A percentile compares a stretch with the other conserved stretches of the same genome.
These are phyloP conservation scores for Mustela lutreola DNA, from an alignment of 2,113 vertebrate genomes.

Conservation along the genomic window DNA sequence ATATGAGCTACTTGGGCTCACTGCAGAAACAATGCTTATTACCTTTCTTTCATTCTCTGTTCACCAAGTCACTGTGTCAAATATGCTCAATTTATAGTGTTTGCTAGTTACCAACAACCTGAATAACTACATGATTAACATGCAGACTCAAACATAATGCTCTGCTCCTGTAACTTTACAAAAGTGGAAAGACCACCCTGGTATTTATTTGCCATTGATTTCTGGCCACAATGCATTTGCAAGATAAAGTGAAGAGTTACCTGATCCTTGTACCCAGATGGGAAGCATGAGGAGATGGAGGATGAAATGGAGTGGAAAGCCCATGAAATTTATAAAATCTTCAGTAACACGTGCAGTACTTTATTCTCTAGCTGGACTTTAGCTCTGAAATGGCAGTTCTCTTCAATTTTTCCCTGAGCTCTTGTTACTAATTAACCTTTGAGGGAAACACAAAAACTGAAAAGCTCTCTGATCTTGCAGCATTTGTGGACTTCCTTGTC, in stretches of 20 bases:
- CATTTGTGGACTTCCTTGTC: neutral
- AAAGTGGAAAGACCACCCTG: neutral
- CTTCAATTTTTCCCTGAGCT: neutral
- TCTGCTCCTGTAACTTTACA: neutral
- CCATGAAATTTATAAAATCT: conserved; percentile 28
- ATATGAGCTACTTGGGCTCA: neutral
- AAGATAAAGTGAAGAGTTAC: conserved; percentile 55
- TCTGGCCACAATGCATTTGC: neutral
- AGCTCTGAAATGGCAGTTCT: neutral
- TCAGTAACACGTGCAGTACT: neutral
- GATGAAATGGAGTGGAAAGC: neutral
- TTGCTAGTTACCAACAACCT: neutral
- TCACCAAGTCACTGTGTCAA: neutral
- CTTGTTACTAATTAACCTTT: neutral
- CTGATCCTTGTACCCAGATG: neutral
- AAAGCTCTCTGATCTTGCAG: neutral
- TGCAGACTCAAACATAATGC: neutral
- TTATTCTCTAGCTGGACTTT: neutral
- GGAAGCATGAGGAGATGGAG: conserved; percentile 36
- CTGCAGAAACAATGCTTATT: neutral
- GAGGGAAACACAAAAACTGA: neutral
- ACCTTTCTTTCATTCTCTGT: neutral
- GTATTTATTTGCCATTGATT: neutral
- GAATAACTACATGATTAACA: neutral
- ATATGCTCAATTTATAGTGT: neutral